Conservation (phyloP, 2,888 invertebrate species). For the Acronicta leporina region DNA sequence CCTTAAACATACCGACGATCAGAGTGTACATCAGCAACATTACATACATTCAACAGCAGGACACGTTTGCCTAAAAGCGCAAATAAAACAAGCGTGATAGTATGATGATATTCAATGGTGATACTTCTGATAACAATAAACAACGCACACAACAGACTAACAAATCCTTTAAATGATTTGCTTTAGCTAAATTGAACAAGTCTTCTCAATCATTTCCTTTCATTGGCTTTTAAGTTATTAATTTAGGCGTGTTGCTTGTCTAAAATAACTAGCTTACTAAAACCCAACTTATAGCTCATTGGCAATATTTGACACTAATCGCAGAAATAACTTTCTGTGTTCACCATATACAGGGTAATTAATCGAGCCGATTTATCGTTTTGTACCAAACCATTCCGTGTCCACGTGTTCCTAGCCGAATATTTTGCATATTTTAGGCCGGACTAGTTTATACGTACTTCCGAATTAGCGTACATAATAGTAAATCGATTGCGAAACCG, state of each 20-base stretch:
- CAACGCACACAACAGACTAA: background rate
- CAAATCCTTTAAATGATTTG: conserved; percentile 5
- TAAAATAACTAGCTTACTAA: conserved; percentile 16
- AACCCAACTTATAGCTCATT: conserved; percentile 23
- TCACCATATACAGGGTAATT: conserved; percentile 42
- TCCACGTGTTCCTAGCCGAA: conserved; percentile 47
- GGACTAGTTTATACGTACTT: conserved; percentile 44
- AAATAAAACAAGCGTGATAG: no score
- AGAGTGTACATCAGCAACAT: no score
- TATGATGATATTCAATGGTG: no score
- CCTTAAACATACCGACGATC: no score
- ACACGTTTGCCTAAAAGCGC: no score
- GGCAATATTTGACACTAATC: conserved; percentile 48
- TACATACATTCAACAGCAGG: no score
- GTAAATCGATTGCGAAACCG: conserved; percentile 45
- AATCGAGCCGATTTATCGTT: conserved; percentile 50
- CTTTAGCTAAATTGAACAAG: background rate
- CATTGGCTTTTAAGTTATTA: conserved; percentile 34
- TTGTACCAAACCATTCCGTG: conserved; percentile 23
- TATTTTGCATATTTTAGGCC: conserved; percentile 51
- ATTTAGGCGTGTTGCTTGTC: conserved; percentile 29
- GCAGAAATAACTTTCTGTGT: conserved; percentile 48
- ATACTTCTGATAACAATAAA: no score
- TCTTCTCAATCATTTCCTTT: conserved; percentile 10
- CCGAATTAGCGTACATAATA: conserved; percentile 43